Evolutionary conservation across 2,797 vertebrate genomes (phyloP).

Genomic region (Acipenser oxyrinchus): DNA sequence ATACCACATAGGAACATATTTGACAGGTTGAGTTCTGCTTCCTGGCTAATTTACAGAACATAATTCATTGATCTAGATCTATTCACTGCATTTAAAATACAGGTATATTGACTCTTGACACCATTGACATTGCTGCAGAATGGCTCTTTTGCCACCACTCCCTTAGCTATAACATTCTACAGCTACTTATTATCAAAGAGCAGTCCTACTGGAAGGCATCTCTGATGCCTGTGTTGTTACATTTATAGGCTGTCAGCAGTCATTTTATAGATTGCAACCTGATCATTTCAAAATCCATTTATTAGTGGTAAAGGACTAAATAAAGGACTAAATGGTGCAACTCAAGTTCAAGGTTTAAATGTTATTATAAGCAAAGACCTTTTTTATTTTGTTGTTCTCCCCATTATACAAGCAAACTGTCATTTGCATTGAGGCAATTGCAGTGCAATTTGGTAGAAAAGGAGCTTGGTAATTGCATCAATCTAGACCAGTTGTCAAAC

Average conservation of each 20-base stretch:
- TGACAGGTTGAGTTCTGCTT: neutral
- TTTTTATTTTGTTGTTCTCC: too few species aligned
- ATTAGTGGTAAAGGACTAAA: neutral
- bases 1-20: neutral
- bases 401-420: too few species aligned
- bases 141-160: neutral
- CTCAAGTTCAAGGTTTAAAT: too few species aligned
- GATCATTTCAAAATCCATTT: neutral
- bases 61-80: neutral
- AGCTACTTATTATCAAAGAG: neutral
- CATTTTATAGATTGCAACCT: neutral
- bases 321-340: neutral
- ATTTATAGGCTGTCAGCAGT: neutral
- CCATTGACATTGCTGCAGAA: too few species aligned
- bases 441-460: too few species aligned
- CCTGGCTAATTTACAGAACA: neutral
- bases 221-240: neutral
- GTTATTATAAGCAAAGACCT: too few species aligned
- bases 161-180: neutral
- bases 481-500: too few species aligned
- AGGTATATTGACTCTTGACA: too few species aligned
- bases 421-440: too few species aligned
- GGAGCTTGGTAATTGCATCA: too few species aligned
- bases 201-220: slow-evolving; percentile 2
- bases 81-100: neutral